Evolutionary conservation across 1,140 invertebrate genomes (phyloP).

Genomic region (Lepidurus couesii): DNA sequence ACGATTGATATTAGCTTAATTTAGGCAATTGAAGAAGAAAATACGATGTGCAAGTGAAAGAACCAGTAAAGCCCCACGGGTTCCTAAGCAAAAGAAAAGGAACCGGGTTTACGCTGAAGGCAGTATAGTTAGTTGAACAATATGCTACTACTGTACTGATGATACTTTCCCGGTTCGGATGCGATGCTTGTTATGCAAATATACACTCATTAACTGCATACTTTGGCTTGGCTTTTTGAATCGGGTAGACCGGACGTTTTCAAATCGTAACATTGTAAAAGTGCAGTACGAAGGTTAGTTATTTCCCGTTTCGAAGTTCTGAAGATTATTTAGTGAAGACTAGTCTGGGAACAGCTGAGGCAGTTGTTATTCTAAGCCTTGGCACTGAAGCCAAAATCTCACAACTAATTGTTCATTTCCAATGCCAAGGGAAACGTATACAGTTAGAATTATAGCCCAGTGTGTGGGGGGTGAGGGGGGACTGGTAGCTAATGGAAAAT

Average conservation of each 20-base stretch:
- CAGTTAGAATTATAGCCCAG: background rate
- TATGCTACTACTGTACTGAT: background rate
- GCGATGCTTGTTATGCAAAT: conserved; percentile 1
- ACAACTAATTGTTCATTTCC: background rate
- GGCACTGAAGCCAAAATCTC: background rate
- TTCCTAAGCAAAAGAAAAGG: background rate
- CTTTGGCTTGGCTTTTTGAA: background rate
- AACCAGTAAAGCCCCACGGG: background rate
- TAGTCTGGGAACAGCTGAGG: conserved; percentile 1
- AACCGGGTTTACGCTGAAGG: background rate
- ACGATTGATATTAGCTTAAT: background rate
- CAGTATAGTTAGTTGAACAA: background rate
- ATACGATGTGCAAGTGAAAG: background rate
- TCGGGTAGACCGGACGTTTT: background rate
- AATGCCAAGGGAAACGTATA: background rate
- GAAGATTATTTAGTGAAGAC: conserved; percentile 15
- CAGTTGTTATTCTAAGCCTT: conserved; percentile 22
- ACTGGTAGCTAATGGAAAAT: background rate
- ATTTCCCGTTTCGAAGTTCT: background rate
- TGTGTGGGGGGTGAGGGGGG: background rate
- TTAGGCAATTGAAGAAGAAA: background rate
- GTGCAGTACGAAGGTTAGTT: background rate
- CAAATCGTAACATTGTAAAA: background rate
- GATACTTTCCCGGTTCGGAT: background rate
- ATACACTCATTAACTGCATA: background rate